Evolutionary conservation across 2,888 invertebrate genomes (phyloP).

Genomic region (Rhabditophanes sp.): DNA sequence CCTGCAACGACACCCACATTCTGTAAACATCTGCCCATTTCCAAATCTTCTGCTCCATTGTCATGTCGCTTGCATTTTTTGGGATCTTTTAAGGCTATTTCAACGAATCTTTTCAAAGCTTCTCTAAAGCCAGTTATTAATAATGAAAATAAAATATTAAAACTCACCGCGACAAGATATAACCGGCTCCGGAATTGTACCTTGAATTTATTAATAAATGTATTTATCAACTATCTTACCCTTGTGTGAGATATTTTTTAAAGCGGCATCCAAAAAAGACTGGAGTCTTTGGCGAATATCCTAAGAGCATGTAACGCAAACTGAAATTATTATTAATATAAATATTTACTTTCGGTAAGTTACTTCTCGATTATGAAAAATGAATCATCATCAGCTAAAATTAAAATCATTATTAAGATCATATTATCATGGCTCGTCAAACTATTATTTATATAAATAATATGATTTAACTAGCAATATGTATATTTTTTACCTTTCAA

Average conservation of each 20-base stretch:
- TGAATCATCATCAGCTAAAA: conserved; percentile 12
- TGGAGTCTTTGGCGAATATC: conserved; percentile 32
- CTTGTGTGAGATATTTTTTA: conserved; percentile 63
- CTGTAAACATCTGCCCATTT: conserved; percentile 73
- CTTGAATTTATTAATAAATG: not conserved
- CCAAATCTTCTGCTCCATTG: conserved; percentile 68
- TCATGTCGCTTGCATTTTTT: conserved; percentile 9
- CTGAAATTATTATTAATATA: no score
- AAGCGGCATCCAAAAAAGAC: conserved; percentile 71
- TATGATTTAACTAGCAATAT: no score
- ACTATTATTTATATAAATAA: no score
- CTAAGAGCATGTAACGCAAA: conserved; percentile 30
- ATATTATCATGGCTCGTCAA: no score
- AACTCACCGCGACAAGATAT: conserved; percentile 11
- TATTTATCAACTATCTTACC: conserved; percentile 46
- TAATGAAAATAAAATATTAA: conserved; percentile 1
- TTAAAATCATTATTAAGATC: no score
- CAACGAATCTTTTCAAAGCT: conserved; percentile 38
- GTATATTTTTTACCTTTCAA: no score
- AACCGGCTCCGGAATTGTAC: conserved; percentile 9
- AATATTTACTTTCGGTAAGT: no score
- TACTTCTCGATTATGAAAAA: conserved; percentile 12
- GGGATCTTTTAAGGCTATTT: conserved; percentile 50
- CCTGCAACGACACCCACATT: conserved; percentile 66
- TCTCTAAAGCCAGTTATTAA: conserved; percentile 7